These are phyloP conservation scores for Otocyon megalotis DNA, from an alignment of 2,113 vertebrate species.

Conservation along the genomic window DNA sequence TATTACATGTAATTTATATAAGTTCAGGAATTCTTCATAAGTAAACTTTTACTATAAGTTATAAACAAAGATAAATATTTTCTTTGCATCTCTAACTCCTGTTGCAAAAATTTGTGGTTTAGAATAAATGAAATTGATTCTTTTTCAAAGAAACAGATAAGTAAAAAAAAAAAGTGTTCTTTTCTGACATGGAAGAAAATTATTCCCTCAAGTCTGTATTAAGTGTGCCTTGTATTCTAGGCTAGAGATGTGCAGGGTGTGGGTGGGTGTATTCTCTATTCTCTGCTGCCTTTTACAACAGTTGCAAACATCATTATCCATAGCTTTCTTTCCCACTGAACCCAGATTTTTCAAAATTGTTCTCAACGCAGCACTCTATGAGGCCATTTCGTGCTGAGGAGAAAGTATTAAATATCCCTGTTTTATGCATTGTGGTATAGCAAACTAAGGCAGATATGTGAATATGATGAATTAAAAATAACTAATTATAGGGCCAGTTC, in stretches of 20 bases:
- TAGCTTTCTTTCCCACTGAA: not conserved
- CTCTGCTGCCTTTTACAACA: not conserved
- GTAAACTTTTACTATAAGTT: not conserved
- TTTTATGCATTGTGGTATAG: not conserved
- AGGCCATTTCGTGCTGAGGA: not conserved
- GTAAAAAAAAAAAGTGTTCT: not conserved
- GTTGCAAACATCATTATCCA: not conserved
- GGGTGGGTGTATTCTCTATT: fast-evolving
- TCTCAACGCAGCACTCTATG: not conserved
- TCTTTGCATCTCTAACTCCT: not conserved
- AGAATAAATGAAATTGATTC: not conserved
- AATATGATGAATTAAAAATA: constrained; percentile 8
- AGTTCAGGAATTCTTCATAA: not conserved
- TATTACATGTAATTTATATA: not conserved
- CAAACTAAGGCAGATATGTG: not conserved
- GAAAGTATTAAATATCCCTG: not conserved
- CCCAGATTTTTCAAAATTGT: not conserved
- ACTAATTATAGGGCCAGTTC: not conserved
- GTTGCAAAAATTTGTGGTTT: not conserved
- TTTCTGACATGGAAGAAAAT: not conserved
- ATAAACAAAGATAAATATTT: not conserved
- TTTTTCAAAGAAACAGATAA: not conserved
- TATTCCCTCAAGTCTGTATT: not conserved
- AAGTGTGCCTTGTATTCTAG: not conserved
- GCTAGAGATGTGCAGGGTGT: fast-evolving